phyloP scores from a whole-genome alignment of 2,797 vertebrate species.

The Pseudochirops corinnae region DNA sequence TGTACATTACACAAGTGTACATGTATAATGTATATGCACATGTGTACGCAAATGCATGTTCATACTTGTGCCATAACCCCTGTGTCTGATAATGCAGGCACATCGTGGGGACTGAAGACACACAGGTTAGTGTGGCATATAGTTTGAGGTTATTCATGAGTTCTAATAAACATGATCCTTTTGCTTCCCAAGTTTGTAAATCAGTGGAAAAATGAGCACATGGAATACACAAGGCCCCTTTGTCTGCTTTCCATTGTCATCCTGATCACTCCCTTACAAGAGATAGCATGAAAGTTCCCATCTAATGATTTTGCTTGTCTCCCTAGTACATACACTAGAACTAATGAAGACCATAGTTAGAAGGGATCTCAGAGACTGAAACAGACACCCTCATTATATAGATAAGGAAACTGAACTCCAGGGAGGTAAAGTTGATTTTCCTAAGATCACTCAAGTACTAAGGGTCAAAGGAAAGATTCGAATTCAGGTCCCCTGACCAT shows the following conservation, averaged over 20 bases:
- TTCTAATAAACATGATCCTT: background rate
- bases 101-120: background rate
- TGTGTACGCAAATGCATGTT: background rate
- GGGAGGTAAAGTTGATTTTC: background rate
- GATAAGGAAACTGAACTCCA: background rate
- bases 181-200: background rate
- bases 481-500: background rate
- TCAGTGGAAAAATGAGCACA: background rate
- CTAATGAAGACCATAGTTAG: background rate
- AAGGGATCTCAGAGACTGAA: background rate
- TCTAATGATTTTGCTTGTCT: background rate
- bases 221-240: background rate
- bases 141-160: background rate
- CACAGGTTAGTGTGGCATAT: background rate
- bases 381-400: background rate
- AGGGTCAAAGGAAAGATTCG: background rate
- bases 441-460: background rate
- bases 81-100: background rate
- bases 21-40: too few species aligned
- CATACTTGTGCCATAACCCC: background rate
- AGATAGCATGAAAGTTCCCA: background rate
- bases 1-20: background rate
- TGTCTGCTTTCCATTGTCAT: background rate
- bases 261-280: background rate
- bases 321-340: background rate